Evolutionary conservation across 2,797 vertebrate genomes (phyloP).

Genomic region (Cyclopterus lumpus): DNA sequence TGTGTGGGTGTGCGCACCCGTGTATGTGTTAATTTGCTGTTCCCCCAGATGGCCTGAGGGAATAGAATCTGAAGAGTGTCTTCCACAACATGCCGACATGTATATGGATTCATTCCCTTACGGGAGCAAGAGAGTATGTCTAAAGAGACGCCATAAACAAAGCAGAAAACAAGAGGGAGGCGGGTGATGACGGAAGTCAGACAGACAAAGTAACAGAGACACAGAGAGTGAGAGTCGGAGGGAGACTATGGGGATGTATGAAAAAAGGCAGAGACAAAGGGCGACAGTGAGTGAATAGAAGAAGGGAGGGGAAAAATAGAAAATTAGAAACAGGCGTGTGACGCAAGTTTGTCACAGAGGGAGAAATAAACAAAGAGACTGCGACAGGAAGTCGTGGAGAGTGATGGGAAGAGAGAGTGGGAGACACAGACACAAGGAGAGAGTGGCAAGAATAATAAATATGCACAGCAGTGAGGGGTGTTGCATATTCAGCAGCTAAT

Average conservation of each 20-base stretch:
- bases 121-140: slow-evolving; percentile 43
- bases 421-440: slow-evolving; percentile 31
- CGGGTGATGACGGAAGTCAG: slow-evolving; percentile 54
- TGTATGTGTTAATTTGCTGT: slow-evolving; percentile 30
- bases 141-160: slow-evolving; percentile 53
- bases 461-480: slow-evolving; percentile 19
- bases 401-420: slow-evolving; percentile 47
- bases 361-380: slow-evolving; percentile 59
- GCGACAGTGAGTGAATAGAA: slow-evolving; percentile 36
- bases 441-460: slow-evolving; percentile 54
- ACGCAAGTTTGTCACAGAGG: slow-evolving; percentile 62
- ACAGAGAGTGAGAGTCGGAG: slow-evolving; percentile 14
- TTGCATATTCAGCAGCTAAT: slow-evolving; percentile 39
- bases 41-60: slow-evolving; percentile 40
- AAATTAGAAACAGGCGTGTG: slow-evolving; percentile 62
- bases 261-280: slow-evolving; percentile 31
- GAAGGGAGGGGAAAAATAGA: slow-evolving; percentile 39
- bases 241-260: slow-evolving; percentile 21
- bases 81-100: slow-evolving; percentile 60
- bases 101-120: slow-evolving; percentile 57
- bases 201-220: slow-evolving; percentile 59
- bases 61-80: slow-evolving; percentile 45
- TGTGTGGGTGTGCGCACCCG: slow-evolving; percentile 29
- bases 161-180: slow-evolving; percentile 57
- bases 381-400: slow-evolving; percentile 49